Evolutionary conservation across 2,888 invertebrate species (phyloP).

Genomic region (Eristalis pertinax): DNA sequence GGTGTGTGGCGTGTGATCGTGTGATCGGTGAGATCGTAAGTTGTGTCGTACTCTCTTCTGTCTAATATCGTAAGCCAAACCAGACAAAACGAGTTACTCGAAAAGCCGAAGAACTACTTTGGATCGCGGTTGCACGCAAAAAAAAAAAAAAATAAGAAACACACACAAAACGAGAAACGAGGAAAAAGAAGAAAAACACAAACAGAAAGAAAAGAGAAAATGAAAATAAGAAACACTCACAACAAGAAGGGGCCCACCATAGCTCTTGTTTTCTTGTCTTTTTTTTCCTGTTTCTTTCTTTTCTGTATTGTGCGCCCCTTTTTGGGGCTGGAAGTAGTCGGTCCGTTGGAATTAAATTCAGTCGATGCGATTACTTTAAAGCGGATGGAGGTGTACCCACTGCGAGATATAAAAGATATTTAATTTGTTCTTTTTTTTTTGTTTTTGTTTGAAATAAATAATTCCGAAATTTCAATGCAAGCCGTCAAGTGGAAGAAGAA

Average conservation of each 20-base stretch:
- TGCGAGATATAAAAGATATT: slow-evolving; percentile 68
- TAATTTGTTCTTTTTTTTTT: slow-evolving; percentile 63
- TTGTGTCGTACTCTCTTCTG: slow-evolving; percentile 37
- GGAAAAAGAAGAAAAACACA: slow-evolving; percentile 5
- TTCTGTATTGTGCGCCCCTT: slow-evolving; percentile 56
- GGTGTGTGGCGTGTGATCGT: slow-evolving; percentile 16
- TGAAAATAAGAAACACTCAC: slow-evolving; percentile 17
- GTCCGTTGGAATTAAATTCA: slow-evolving; percentile 77
- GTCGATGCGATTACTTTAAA: slow-evolving; percentile 82
- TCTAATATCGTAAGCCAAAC: slow-evolving; percentile 59
- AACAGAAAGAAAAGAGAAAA: slow-evolving; percentile 14
- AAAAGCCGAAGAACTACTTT: slow-evolving; percentile 54
- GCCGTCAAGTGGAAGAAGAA: slow-evolving; percentile 19
- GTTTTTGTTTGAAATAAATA: slow-evolving; percentile 23
- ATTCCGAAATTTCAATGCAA: slow-evolving; percentile 29
- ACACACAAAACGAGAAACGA: slow-evolving; percentile 1
- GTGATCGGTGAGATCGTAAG: slow-evolving; percentile 66
- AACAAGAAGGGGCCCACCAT: slow-evolving; percentile 43
- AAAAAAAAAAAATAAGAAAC: slow-evolving; percentile 9
- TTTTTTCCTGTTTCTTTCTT: neutral
- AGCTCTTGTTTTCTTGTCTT: neutral
- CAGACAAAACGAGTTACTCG: slow-evolving; percentile 26
- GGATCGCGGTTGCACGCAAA: slow-evolving; percentile 5
- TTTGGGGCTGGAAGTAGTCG: slow-evolving; percentile 69
- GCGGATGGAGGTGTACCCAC: slow-evolving; percentile 80